Evolutionary conservation across 2,888 invertebrate species (phyloP).

Genomic region (Tinea semifulvella): DNA sequence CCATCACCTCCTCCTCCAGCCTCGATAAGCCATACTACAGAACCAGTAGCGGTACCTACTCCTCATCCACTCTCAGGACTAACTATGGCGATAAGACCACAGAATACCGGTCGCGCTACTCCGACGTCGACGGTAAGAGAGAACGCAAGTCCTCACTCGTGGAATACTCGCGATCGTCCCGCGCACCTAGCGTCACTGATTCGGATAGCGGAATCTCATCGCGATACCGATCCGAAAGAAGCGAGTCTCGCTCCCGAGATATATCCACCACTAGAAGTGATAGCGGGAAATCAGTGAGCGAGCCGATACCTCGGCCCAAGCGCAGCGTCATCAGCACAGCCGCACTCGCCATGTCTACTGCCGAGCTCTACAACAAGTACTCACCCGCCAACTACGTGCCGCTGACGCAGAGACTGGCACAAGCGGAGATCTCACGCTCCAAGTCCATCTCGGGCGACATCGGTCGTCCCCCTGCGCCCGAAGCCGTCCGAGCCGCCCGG

Average conservation of each 20-base stretch:
- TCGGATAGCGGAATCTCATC: conserved; percentile 54
- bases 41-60: conserved; percentile 49
- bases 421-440: conserved; percentile 33
- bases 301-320: conserved; percentile 41
- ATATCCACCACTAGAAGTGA: conserved; percentile 64
- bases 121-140: conserved; percentile 49
- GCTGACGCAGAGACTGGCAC: conserved; percentile 49
- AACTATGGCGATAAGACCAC: conserved; percentile 44
- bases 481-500: conserved; percentile 36
- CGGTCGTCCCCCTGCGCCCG: conserved; percentile 53
- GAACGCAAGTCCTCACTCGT: conserved; percentile 49
- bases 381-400: conserved; percentile 80
- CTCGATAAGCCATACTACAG: conserved; percentile 66
- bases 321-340: conserved; percentile 57
- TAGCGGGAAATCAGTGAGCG: conserved; percentile 50
- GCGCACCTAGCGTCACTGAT: conserved; percentile 56
- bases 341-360: conserved; percentile 66
- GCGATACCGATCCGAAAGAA: conserved; percentile 46
- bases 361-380: conserved; percentile 78
- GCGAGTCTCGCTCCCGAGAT: conserved; percentile 63
- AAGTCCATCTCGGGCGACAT: conserved; percentile 69
- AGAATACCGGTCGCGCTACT: conserved; percentile 38
- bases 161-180: conserved; percentile 41
- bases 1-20: conserved; percentile 50
- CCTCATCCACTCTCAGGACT: conserved; percentile 38